phyloP scores from a whole-genome alignment of 2,113 vertebrate genomes.

The Hemibagrus wyckioides region DNA sequence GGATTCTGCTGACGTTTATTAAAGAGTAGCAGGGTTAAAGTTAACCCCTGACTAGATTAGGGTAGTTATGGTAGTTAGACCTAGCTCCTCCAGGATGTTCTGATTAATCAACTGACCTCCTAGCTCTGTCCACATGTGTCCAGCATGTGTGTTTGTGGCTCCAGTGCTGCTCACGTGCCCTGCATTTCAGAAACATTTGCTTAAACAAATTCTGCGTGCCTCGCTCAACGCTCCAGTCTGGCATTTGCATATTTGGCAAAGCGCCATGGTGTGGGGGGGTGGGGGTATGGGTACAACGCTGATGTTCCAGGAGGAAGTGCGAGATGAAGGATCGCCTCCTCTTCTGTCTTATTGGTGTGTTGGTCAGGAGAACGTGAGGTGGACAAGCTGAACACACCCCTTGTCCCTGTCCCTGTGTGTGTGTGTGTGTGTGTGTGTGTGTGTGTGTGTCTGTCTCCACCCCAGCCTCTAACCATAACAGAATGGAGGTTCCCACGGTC shows the following conservation, averaged over 20 bases:
- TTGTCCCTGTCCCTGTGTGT: neutral
- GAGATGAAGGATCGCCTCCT: neutral
- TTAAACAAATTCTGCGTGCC: neutral
- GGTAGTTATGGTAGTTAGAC: neutral
- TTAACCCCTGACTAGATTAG: neutral
- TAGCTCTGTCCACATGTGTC: no score
- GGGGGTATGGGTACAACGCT: no score
- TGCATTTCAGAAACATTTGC: neutral
- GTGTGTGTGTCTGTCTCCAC: neutral
- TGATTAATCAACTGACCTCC: no score
- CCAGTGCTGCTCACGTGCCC: neutral
- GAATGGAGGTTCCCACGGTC: conserved; percentile 34
- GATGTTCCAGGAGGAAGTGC: no score
- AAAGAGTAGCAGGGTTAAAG: neutral
- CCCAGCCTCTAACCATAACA: conserved; percentile 20
- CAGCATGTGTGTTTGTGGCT: conserved; percentile 10
- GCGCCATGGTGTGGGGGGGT: neutral
- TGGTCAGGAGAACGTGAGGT: neutral
- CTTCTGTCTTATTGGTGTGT: neutral
- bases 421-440: neutral
- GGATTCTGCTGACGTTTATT: neutral
- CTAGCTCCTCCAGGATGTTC: no score
- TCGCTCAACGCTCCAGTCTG: neutral
- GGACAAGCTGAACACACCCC: neutral
- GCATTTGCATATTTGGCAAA: neutral